Conservation (phyloP, 2,888 invertebrate species). For the Platycheirus albimanus region DNA sequence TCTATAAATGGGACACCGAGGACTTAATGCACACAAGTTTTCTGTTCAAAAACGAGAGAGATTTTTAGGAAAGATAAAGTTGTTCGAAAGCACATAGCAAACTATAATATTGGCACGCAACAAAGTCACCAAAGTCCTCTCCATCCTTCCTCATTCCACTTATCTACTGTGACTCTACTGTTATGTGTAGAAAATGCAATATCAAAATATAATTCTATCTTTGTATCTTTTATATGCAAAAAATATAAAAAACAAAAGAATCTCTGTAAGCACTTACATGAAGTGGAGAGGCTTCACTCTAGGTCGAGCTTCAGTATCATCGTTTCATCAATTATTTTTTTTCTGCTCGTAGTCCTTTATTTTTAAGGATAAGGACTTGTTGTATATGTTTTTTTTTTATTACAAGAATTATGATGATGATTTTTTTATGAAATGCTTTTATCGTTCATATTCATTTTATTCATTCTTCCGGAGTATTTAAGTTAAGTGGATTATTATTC, state of each 20-base stretch:
- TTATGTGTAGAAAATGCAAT: slow-evolving; percentile 62
- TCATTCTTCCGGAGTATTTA: slow-evolving; percentile 62
- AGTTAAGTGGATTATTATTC: slow-evolving; percentile 69
- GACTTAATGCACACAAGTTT: slow-evolving; percentile 59
- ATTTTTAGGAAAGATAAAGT: slow-evolving; percentile 35
- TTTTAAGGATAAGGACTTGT: slow-evolving; percentile 8
- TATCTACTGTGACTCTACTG: neutral
- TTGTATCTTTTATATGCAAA: neutral
- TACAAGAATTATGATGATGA: neutral
- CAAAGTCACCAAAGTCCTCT: slow-evolving; percentile 9
- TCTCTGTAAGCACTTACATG: slow-evolving; percentile 12
- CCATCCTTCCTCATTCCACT: neutral
- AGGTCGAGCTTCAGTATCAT: slow-evolving; percentile 24
- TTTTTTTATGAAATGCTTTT: slow-evolving; percentile 44
- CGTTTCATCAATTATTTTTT: too few relatives aligned
- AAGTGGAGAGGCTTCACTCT: slow-evolving; percentile 5
- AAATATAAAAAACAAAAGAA: neutral
- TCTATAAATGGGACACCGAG: slow-evolving; percentile 39
- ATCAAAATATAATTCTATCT: slow-evolving; percentile 43
- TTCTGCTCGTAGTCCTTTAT: neutral
- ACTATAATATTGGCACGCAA: slow-evolving; percentile 40
- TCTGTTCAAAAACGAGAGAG: slow-evolving; percentile 27
- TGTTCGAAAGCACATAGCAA: slow-evolving; percentile 27
- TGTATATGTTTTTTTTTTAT: slow-evolving; percentile 19
- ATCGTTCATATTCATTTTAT: slow-evolving; percentile 52